Evolutionary conservation across 37 sponge, comb jelly and placozoan genomes (phyloP), one percentile per base, ranked within the genome.

Genomic region (Diacarnus erythraeanus): DNA sequence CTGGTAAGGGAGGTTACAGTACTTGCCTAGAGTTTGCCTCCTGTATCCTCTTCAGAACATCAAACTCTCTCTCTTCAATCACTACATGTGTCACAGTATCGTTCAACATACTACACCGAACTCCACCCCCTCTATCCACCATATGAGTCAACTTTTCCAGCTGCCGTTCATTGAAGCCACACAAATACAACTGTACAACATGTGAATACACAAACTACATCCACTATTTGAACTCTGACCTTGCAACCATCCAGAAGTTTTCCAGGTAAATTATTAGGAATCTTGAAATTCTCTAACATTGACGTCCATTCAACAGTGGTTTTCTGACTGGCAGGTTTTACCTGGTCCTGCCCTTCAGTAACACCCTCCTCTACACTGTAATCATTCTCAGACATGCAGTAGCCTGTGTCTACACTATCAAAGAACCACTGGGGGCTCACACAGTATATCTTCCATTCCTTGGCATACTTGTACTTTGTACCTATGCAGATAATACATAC

Each of bases 381-480:
- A 42, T 83, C 80, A 12, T 59, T 69, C 69, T 94, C 95, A 42
- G 80, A 64, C 72, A 86, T 51, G 35, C 87, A 89, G 42, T 84
- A 86, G 8, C 93, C 90, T 18, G 57, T 23, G 17, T 71, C 59
- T 51, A 88, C 70, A 68, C 86, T 85, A 74, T 95, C 90, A 43
- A 73, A 72, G 34, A 95, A 73, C 96, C 96, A 95, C 41, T 83
- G 69, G 10, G 59, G 38, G 0, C 70, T 42, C 63, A 93, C 88
- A 83, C 91, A 89, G 41, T 70, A 22, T 2, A 90, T 71, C 20
- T 73, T 22, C 96, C 96, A 95, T 64, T 89, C 81, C 42, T 40
- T 35, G 33, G 96, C 96, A 83, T 44, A 89, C 43, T 77, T 64
- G 79, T 95, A 95, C 75, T 95, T 95, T 44, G 83, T 37, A 47